Percentiles rank a stretch among this genome's conserved stretches.
These are phyloP conservation scores for Protula sp. DNA, from an alignment of 2,888 invertebrate species.

Conservation along the genomic window DNA sequence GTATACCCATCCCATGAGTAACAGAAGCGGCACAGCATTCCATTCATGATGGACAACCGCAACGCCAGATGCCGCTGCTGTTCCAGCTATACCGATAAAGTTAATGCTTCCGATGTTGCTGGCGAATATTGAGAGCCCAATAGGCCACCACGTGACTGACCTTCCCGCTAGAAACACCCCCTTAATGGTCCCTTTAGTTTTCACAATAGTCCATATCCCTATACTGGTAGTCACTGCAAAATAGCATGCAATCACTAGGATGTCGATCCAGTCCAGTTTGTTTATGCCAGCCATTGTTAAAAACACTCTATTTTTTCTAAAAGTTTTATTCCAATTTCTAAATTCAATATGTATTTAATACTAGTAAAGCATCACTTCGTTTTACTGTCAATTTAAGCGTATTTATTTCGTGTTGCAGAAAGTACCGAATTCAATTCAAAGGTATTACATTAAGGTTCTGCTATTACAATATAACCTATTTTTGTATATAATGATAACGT, in stretches of 20 bases:
- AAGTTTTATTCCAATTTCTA: too few species aligned
- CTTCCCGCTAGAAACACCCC: conserved; percentile 14
- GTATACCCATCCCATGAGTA: conserved; percentile 55
- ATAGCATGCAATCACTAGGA: background rate
- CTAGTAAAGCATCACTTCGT: too few species aligned
- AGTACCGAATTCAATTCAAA: too few species aligned
- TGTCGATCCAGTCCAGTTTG: background rate
- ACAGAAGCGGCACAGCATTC: conserved; percentile 48
- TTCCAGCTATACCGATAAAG: conserved; percentile 17
- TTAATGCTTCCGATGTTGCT: conserved; percentile 19
- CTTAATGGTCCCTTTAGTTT: background rate
- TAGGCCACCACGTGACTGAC: conserved; percentile 20
- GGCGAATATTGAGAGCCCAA: conserved; percentile 20
- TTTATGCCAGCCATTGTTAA: too few species aligned
- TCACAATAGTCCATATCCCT: background rate
- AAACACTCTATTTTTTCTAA: too few species aligned
- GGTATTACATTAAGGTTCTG: too few species aligned
- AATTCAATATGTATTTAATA: too few species aligned
- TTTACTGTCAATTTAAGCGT: too few species aligned
- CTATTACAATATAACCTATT: too few species aligned
- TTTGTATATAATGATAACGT: too few species aligned
- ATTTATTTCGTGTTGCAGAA: too few species aligned
- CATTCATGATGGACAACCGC: conserved; percentile 22
- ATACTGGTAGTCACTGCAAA: background rate
- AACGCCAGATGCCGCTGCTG: conserved; percentile 16